Base-by-base conservation (phyloP, 1,140 invertebrate genomes). In the Atta cephalotes region DNA sequence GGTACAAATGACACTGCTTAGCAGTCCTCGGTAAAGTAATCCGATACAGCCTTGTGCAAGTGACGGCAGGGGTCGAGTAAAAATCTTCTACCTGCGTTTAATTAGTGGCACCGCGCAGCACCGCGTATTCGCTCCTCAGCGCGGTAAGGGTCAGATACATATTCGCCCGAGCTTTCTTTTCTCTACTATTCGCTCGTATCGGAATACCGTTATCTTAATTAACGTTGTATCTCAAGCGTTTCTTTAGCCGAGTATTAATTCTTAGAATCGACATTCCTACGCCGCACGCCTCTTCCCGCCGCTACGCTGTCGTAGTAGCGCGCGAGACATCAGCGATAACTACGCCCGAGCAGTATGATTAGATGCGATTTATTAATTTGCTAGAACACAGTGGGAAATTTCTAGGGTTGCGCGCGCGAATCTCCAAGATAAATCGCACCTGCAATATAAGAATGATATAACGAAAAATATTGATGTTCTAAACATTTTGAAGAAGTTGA, bases 181-280 rank as follows among this genome's bases (percentile, higher is more conserved):
- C 80, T 84, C 39, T 63, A 51, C 56, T 84, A 76, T 84, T 84
- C 70, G 45, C 39, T 76, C 70, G 56, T 84, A 84, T 74, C 80
- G 80, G 58, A 9, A 28, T 84, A 84, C 70, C 80, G 80, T 84
- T 84, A 84, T 84, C 80, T 84, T 84, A 84, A 84, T 84, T 84
- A 76, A 84, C 80, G 80, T 31, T 84, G 70, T 84, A 84, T 84
- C 80, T 84, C 80, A 76, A 76, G 56, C 80, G 80, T 84, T 76
- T 84, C 80, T 84, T 84, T 76, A 68, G 56, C 70, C n/a, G 70
- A 35, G 80, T 58, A 84, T 84, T 76, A 76, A 76, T 84, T 84
- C 80, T 79, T 62, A 45, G 84, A 85, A 68, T 79, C 39, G 62
- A 28, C 84, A 35, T 66, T 35, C 60, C 60, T 35, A 25, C 25